Percentiles rank a stretch among this genome's conserved stretches.
phyloP scores from a whole-genome alignment of 2,888 invertebrate genomes.

The Epiblema foenella region DNA sequence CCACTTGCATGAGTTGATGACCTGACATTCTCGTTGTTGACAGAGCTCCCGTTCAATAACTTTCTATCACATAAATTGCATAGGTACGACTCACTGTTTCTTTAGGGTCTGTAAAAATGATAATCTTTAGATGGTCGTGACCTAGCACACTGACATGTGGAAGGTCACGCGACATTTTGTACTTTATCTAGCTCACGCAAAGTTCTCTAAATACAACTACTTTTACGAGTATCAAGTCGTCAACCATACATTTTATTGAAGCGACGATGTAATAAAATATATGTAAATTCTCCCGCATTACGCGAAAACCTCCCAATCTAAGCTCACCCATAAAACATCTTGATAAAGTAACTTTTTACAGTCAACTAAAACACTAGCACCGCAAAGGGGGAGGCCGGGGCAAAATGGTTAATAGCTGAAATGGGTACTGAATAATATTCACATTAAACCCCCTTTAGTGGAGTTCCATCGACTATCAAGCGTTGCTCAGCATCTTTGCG shows the following conservation, averaged over 20 bases:
- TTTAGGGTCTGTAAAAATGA: too few species aligned
- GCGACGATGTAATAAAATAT: constrained; percentile 3
- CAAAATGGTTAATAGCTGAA: constrained; percentile 54
- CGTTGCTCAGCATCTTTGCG: constrained; percentile 77
- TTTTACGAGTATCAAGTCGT: neutral
- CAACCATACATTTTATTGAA: neutral
- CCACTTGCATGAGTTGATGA: too few species aligned
- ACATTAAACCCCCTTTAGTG: constrained; percentile 75
- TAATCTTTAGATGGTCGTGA: too few species aligned
- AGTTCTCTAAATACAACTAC: neutral
- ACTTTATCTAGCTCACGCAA: too few species aligned
- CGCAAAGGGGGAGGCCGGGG: constrained; percentile 48
- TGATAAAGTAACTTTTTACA: constrained; percentile 50
- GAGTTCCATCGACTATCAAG: constrained; percentile 76
- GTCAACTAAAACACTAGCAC: constrained; percentile 52
- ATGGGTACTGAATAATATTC: constrained; percentile 79
- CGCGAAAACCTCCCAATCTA: constrained; percentile 27
- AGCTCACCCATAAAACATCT: constrained; percentile 35
- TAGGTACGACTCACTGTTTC: too few species aligned
- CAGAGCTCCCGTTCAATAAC: too few species aligned
- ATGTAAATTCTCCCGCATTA: constrained; percentile 15
- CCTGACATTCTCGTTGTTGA: too few species aligned
- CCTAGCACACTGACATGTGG: too few species aligned
- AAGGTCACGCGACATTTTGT: too few species aligned
- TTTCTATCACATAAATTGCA: too few species aligned